Conservation (phyloP, 2,888 invertebrate genomes). For the Dryobota labecula region DNA sequence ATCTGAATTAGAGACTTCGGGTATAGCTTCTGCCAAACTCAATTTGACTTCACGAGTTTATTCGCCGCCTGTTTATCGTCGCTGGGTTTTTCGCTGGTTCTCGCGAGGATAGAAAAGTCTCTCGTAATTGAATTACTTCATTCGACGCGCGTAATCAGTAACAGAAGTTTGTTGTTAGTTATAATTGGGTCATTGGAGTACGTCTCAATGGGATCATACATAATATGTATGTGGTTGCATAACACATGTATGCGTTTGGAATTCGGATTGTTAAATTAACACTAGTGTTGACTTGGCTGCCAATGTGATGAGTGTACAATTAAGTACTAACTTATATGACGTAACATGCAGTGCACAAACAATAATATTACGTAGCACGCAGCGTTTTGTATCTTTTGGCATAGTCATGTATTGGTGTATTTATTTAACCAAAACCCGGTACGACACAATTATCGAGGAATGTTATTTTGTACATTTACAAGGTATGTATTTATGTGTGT, state of each 20-base stretch:
- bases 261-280: not conserved
- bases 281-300: slow-evolving; percentile 16
- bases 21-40: slow-evolving; percentile 48
- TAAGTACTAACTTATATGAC: too few relatives aligned
- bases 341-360: too few relatives aligned
- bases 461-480: not conserved
- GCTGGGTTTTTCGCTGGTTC: slow-evolving; percentile 24
- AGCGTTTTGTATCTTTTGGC: not conserved
- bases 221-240: not conserved
- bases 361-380: not conserved
- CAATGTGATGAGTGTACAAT: not conserved
- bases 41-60: slow-evolving; percentile 51
- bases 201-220: slow-evolving; percentile 1
- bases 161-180: slow-evolving; percentile 18
- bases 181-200: slow-evolving; percentile 22
- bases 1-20: too few relatives aligned
- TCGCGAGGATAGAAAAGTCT: slow-evolving; percentile 14
- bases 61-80: slow-evolving; percentile 41
- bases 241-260: not conserved
- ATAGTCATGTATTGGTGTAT: not conserved
- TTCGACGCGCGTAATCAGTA: slow-evolving; percentile 29
- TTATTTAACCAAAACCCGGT: not conserved
- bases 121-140: slow-evolving; percentile 42
- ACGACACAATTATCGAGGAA: not conserved
- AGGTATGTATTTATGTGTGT: not conserved